Conservation (phyloP, 2,113 vertebrate species). For the Synchiropus splendidus region DNA sequence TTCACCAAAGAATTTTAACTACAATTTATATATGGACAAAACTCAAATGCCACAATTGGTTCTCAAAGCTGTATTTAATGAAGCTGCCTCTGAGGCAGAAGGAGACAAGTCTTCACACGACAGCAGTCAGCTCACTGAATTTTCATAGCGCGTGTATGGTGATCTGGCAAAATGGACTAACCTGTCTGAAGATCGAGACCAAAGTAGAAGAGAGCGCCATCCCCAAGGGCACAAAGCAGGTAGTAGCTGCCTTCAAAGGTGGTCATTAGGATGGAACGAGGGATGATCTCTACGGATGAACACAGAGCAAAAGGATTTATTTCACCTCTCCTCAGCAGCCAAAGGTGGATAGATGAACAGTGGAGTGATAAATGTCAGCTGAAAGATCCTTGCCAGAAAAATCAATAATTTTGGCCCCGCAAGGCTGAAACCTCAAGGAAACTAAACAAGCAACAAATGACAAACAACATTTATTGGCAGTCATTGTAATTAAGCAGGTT, state of each 20-base stretch:
- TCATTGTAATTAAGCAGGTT: too few relatives aligned
- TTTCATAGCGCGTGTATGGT: not conserved
- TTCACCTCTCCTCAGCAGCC: slow-evolving; percentile 6
- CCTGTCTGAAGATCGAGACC: slow-evolving; percentile 89
- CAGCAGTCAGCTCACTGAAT: too few relatives aligned
- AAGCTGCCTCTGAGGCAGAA: too few relatives aligned
- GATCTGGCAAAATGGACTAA: slow-evolving; percentile 23
- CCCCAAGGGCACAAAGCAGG: slow-evolving; percentile 92
- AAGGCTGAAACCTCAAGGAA: slow-evolving; percentile 10
- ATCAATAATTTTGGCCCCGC: slow-evolving; percentile 18
- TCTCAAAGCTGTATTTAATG: too few relatives aligned
- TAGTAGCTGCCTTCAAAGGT: slow-evolving; percentile 97
- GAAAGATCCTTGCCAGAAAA: slow-evolving; percentile 21
- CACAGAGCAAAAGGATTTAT: slow-evolving; percentile 28
- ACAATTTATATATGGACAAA: too few relatives aligned
- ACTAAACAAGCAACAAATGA: not conserved
- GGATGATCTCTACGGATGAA: slow-evolving; percentile 83
- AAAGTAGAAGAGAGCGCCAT: slow-evolving; percentile 96
- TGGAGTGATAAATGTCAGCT: slow-evolving; percentile 21
- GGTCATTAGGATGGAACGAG: slow-evolving; percentile 97
- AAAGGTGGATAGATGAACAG: slow-evolving; percentile 13
- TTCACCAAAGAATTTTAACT: too few relatives aligned
- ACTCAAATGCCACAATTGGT: too few relatives aligned
- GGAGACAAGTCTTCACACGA: too few relatives aligned
- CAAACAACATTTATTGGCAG: too few relatives aligned